Evolutionary conservation across 2,888 invertebrate genomes (phyloP).

Genomic region (Alloplasta piceator): DNA sequence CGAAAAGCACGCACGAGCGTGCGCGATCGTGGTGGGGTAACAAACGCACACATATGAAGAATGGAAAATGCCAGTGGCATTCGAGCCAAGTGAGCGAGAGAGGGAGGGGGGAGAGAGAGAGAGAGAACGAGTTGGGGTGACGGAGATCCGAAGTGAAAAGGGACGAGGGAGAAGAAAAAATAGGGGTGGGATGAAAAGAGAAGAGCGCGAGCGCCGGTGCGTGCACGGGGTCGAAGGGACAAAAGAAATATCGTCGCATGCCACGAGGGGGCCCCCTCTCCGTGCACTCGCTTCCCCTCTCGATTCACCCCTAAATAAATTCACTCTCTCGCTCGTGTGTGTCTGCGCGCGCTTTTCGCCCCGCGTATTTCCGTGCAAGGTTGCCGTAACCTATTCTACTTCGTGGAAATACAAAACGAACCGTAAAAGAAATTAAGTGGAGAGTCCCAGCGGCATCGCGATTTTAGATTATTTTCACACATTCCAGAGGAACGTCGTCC

Average conservation of each 20-base stretch:
- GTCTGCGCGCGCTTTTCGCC: conserved; percentile 27
- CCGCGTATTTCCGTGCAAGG: conserved; percentile 73
- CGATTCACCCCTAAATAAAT: conserved; percentile 79
- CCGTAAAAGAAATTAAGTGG: conserved; percentile 38
- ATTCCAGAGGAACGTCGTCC: too few relatives aligned
- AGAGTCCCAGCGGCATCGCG: conserved; percentile 38
- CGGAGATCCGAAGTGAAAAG: conserved; percentile 34
- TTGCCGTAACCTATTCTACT: conserved; percentile 68
- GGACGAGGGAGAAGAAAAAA: conserved; percentile 50
- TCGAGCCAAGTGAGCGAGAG: conserved; percentile 59
- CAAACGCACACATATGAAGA: conserved; percentile 41
- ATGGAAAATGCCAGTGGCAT: conserved; percentile 64
- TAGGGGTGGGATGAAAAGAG: conserved; percentile 65
- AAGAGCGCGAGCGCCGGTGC: conserved; percentile 74
- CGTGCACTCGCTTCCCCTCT: neutral
- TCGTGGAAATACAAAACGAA: neutral
- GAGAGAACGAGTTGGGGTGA: conserved; percentile 46
- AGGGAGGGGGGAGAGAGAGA: conserved; percentile 59
- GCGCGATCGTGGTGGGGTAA: conserved; percentile 61
- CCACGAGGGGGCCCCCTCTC: conserved; percentile 71
- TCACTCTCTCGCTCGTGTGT: conserved; percentile 64
- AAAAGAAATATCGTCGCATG: conserved; percentile 82
- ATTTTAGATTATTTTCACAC: conserved; percentile 48
- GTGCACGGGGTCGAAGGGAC: conserved; percentile 76
- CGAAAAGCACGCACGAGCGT: conserved; percentile 75